Evolutionary conservation across 2,797 vertebrate species (phyloP).

Genomic region (Lycodopsis pacificus): DNA sequence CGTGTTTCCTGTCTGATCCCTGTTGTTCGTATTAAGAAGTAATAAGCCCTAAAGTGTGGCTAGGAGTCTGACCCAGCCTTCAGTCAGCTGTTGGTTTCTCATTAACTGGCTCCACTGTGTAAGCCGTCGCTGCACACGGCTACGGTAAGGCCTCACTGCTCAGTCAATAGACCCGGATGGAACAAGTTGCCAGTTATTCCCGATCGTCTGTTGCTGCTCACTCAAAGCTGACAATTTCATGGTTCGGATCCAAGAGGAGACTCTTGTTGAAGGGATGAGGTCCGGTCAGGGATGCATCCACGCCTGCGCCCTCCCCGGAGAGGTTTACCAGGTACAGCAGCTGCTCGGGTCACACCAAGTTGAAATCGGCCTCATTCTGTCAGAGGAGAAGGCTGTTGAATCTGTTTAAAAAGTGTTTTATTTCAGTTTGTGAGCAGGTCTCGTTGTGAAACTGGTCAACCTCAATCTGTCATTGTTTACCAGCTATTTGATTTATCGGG

Average conservation of each 20-base stretch:
- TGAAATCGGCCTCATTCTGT: slow-evolving; percentile 76
- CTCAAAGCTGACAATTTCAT: slow-evolving; percentile 72
- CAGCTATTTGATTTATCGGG: slow-evolving; percentile 53
- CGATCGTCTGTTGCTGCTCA: slow-evolving; percentile 78
- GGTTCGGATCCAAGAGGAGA: slow-evolving; percentile 77
- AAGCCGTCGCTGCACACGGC: slow-evolving; percentile 51
- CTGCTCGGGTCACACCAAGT: slow-evolving; percentile 44
- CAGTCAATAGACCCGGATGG: slow-evolving; percentile 75
- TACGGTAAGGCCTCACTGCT: slow-evolving; percentile 72
- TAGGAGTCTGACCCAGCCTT: slow-evolving; percentile 57
- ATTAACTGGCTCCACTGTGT: slow-evolving; percentile 39
- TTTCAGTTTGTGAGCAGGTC: slow-evolving; percentile 43
- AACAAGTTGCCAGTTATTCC: slow-evolving; percentile 78
- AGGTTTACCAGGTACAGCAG: slow-evolving; percentile 90
- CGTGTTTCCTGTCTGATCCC: slow-evolving; percentile 23
- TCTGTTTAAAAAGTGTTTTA: slow-evolving; percentile 11
- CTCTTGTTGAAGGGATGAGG: slow-evolving; percentile 77
- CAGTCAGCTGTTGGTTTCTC: slow-evolving; percentile 65
- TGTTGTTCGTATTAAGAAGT: slow-evolving; percentile 44
- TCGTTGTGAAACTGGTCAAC: slow-evolving; percentile 57
- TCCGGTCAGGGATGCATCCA: slow-evolving; percentile 87
- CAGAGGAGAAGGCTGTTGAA: slow-evolving; percentile 44
- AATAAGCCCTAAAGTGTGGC: slow-evolving; percentile 53
- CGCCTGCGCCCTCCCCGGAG: slow-evolving; percentile 87
- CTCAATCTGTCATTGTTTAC: slow-evolving; percentile 71